Evolutionary conservation across 2,113 vertebrate species (phyloP), one percentile per base, ranked within the genome.

Genomic region (Arothron firmamentum): DNA sequence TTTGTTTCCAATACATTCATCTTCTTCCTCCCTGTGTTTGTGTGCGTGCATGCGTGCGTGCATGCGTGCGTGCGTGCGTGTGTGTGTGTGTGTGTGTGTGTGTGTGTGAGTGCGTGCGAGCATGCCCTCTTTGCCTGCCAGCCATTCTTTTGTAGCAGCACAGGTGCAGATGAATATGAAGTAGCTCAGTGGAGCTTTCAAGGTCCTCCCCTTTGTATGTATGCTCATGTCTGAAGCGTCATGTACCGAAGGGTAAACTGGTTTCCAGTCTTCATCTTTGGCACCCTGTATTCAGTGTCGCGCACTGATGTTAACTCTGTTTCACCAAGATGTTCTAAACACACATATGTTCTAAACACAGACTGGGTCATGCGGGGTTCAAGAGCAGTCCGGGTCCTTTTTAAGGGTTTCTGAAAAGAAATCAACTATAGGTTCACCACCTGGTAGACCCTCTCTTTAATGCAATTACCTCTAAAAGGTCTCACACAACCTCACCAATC

Each of bases 141-240:
- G 62, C 53, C 59, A 50, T 63, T 80, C 75, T 71, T 66, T 67
- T 67, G 56, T 82, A 64, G 75, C 54, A 53, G 65, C 80, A 65
- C 79, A 87, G 81, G 77, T 85, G 78, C 75, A 71, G 60, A 85
- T 87, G 80, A 86, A 85, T 84, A 84, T 85, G 77, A 85, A 85
- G 70, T 70, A 81, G 83, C 61, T 65, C 46, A 5, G 61, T 57
- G 49, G 23, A 55, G 66, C 78, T 78, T 75, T 75, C 42, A 78
- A 55, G 68, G 58, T 53, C 59, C 43, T 50, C 49, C 46, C 42
- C 54, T 74, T 62, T 78, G 62, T 66, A 62, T 69, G 59, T 51
- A 49, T 13, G 50, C 49, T 67, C 28, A 57, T 71, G 67, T 73
- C 56, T 3, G 14, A 68, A 52, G 57, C 66, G 72, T 50, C 51